A percentile compares a stretch with the other conserved stretches of the same genome.
Evolutionary conservation across 35 echinoderm and acorn worm genomes (phyloP).

Genomic region (Ophiothrix spiculata): DNA sequence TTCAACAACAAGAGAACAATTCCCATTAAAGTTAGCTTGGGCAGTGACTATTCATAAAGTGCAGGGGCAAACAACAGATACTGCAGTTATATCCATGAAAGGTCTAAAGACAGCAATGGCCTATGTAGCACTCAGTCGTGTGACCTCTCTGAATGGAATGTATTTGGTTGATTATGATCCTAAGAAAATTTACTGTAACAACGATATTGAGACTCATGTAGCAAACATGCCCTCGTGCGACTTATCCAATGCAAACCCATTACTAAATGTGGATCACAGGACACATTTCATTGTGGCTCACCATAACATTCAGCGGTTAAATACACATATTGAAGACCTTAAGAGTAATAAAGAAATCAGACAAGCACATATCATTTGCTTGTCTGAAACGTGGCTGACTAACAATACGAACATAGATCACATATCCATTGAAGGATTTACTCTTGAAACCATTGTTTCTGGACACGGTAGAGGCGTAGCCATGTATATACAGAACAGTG

Average conservation of each 20-base stretch:
- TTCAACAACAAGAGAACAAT: slow-evolving; percentile 23
- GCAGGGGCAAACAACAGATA: slow-evolving; percentile 11
- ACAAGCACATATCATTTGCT: slow-evolving; percentile 9
- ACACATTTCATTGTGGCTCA: neutral
- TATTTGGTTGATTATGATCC: slow-evolving; percentile 5
- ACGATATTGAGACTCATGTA: neutral
- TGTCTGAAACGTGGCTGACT: slow-evolving; percentile 63
- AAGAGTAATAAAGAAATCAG: slow-evolving; percentile 3
- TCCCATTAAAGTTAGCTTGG: slow-evolving; percentile 39
- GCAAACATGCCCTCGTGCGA: neutral
- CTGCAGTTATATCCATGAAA: slow-evolving; percentile 19
- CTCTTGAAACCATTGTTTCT: too few species aligned
- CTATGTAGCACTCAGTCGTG: slow-evolving; percentile 43
- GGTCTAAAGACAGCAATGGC: neutral
- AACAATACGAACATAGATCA: neutral
- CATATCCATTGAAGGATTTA: neutral
- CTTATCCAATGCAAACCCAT: neutral
- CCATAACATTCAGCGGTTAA: slow-evolving; percentile 19
- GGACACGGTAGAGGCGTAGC: neutral
- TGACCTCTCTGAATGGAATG: slow-evolving; percentile 19
- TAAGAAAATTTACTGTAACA: neutral
- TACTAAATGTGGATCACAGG: neutral
- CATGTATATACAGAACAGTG: neutral
- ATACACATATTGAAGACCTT: slow-evolving; percentile 2
- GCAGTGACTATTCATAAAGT: slow-evolving; percentile 42